Conservation (phyloP, 1,140 invertebrate genomes). For the Polyergus mexicanus region DNA sequence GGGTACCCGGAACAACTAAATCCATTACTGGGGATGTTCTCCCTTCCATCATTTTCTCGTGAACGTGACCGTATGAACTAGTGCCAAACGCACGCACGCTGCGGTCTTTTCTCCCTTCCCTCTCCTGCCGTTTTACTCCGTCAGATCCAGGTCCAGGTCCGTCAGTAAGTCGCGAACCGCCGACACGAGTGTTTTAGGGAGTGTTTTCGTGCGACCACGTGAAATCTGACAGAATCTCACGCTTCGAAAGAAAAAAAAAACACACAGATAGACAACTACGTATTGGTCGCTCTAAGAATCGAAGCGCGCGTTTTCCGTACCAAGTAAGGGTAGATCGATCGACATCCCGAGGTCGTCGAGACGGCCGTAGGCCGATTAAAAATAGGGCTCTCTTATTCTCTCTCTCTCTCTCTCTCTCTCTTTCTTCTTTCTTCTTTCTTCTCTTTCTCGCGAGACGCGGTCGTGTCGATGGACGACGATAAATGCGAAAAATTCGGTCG, state of each 20-base stretch:
- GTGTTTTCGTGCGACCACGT: slow-evolving; percentile 3
- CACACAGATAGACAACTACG: neutral
- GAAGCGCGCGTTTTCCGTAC: slow-evolving; percentile 33
- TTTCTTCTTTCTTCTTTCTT: neutral
- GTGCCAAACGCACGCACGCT: slow-evolving; percentile 58
- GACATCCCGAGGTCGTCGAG: neutral
- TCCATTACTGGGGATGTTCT: slow-evolving; percentile 36
- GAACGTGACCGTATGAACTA: slow-evolving; percentile 30
- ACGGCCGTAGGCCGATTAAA: slow-evolving; percentile 46
- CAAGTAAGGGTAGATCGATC: slow-evolving; percentile 57
- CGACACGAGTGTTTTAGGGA: slow-evolving; percentile 51
- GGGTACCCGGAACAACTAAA: neutral
- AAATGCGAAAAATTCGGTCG: slow-evolving; percentile 18
- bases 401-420: neutral
- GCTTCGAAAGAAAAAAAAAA: neutral
- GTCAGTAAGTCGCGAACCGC: slow-evolving; percentile 67
- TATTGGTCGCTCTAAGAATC: neutral
- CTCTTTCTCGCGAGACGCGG: neutral
- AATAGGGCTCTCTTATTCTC: slow-evolving; percentile 21
- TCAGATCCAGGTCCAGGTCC: no score
- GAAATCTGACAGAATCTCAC: neutral
- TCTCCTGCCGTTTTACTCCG: slow-evolving; percentile 60
- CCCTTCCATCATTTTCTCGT: slow-evolving; percentile 23
- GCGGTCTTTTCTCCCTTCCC: slow-evolving; percentile 62
- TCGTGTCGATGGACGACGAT: neutral